phyloP scores from a whole-genome alignment of 2,113 vertebrate genomes.

The Chaetodon trifascialis region DNA sequence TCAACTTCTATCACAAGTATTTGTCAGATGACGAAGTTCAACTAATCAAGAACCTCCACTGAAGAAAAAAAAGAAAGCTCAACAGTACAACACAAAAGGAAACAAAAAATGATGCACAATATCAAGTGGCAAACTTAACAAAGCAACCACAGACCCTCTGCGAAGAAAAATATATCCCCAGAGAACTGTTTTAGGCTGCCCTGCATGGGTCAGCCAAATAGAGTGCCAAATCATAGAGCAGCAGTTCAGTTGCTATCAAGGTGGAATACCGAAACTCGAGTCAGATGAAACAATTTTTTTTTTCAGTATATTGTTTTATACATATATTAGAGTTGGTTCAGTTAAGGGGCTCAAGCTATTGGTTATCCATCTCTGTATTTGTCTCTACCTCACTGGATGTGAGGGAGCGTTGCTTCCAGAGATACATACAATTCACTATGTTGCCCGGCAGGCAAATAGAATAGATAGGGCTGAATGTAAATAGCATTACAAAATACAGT shows the following conservation, averaged over 20 bases:
- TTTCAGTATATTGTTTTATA: not conserved
- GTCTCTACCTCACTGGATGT: conserved; percentile 25
- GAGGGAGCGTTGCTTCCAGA: conserved; percentile 56
- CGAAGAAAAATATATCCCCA: not conserved
- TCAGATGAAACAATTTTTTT: not conserved
- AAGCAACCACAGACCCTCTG: not conserved
- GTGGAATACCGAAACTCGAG: not conserved
- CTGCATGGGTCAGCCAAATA: not conserved
- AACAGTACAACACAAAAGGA: too few species aligned
- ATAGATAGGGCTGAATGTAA: conserved; percentile 45
- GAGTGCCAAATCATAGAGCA: not conserved
- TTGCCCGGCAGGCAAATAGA: conserved; percentile 51
- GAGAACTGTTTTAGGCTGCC: not conserved
- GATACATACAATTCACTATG: conserved; percentile 52
- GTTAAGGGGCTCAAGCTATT: not conserved
- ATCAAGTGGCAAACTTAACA: not conserved
- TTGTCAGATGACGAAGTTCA: too few species aligned
- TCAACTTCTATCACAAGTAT: too few species aligned
- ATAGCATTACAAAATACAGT: conserved; percentile 53
- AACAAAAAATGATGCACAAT: not conserved
- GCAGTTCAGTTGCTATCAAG: not conserved
- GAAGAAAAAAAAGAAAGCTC: too few species aligned
- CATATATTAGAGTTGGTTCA: not conserved
- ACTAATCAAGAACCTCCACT: too few species aligned
- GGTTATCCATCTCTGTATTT: conserved; percentile 27